Evolutionary conservation across 2,113 vertebrate species (phyloP).

Genomic region (Aleadryas rufinucha): DNA sequence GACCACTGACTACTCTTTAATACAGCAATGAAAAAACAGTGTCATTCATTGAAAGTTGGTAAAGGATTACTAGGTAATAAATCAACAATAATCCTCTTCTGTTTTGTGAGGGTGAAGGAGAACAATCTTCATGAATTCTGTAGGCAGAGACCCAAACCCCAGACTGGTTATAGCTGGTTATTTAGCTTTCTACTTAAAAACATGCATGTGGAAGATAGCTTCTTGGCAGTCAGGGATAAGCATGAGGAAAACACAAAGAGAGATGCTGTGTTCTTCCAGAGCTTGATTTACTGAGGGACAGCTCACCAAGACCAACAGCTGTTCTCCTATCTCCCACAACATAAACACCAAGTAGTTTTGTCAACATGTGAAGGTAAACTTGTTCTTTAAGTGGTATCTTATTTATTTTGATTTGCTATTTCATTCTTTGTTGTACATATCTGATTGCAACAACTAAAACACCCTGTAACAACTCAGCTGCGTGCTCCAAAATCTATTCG

Average conservation of each 20-base stretch:
- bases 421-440: background rate
- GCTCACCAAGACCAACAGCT: background rate
- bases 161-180: background rate
- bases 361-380: background rate
- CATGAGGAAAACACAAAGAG: background rate
- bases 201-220: background rate
- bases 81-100: background rate
- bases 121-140: background rate
- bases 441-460: background rate
- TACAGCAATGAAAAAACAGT: background rate
- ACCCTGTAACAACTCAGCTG: background rate
- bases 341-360: background rate
- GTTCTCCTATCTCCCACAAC: background rate
- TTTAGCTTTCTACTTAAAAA: background rate
- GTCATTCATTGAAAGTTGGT: background rate
- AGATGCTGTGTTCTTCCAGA: background rate
- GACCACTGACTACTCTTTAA: background rate
- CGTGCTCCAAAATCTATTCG: background rate
- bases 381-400: background rate
- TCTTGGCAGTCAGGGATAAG: background rate
- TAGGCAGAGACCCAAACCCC: background rate
- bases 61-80: background rate
- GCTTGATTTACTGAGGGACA: background rate
- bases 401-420: background rate
- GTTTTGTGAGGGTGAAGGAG: background rate